Conservation (phyloP, 2,797 vertebrate genomes). For the Schizothorax lantsangensis region DNA sequence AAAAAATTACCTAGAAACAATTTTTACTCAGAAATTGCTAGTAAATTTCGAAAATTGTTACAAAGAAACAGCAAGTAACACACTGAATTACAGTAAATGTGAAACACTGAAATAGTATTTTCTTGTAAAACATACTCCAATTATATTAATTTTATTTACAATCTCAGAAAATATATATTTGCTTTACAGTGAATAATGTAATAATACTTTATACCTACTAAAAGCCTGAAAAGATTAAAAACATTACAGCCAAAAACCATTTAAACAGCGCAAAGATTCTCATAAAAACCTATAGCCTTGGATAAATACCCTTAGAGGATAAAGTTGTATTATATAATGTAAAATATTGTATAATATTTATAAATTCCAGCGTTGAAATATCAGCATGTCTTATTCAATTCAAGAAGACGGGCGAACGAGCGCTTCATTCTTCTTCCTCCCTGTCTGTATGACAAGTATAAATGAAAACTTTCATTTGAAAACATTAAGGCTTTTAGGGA, state of each 20-base stretch:
- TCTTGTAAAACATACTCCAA: not conserved
- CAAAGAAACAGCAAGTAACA: not conserved
- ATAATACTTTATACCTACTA: not conserved
- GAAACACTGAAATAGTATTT: not conserved
- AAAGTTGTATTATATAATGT: not conserved
- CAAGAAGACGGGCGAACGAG: not conserved
- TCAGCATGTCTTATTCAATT: not conserved
- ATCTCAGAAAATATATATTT: not conserved
- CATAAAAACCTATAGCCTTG: not conserved
- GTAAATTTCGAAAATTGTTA: not conserved
- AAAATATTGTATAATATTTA: not conserved
- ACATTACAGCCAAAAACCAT: not conserved
- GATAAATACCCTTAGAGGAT: not conserved
- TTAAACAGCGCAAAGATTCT: not conserved
- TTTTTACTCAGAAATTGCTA: not conserved
- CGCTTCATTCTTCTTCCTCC: not conserved
- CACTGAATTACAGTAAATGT: not conserved
- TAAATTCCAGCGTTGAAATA: not conserved
- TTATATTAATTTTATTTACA: not conserved
- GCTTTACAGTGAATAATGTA: not conserved
- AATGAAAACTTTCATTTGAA: conserved; percentile 3
- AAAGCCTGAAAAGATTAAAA: not conserved
- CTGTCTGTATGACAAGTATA: not conserved
- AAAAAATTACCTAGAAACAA: not conserved
- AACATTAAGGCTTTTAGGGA: not conserved